Base-by-base conservation (phyloP, 2,113 vertebrate species). In the Eonycteris spelaea region DNA sequence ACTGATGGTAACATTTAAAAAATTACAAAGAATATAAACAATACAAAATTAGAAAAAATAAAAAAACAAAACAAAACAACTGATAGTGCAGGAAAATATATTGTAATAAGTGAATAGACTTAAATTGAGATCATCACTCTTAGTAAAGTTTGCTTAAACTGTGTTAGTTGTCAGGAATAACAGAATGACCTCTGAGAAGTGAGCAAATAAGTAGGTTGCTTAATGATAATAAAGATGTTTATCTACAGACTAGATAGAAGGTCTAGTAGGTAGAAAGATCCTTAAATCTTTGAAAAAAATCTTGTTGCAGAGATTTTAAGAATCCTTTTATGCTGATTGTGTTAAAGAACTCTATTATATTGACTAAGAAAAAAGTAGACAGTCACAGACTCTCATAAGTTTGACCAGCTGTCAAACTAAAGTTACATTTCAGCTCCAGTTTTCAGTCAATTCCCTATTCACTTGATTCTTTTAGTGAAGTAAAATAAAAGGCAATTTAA, bases 31-130 rank as follows among this genome's bases (percentile, higher is more conserved):
- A 65, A 57, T 40, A 28, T 5, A 80, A 61, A 67, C 51, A 80
- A 75, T 79, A 68, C 14, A 80, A 91, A 97, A 94, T 77, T 13
- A 80, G 45, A 87, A 94, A n/a, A 85, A 73, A n/a, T 9, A 33
- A 40, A 51, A 51, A 83, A 88, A 70, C 70, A 57, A 38, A 73
- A 59, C 63, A 15, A 35, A 57, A 48, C 22, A 75, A 33, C 12
- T 70, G 16, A n/a, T 21, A 55, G 59, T 40, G 11, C 1, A 43
- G 24, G 11, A 83, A 63, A 90, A 59, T 38, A 91, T 59, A 73
- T 35, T 92, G 7, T 5, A 33, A 6, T 89, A 30, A 78, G 2
- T 65, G 28, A 86, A 63, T 35, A 86, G 40, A 86, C 26, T 55
- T 78, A 67, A 91, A 67, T 67, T 77, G 43, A 75, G 18, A 86